These are phyloP conservation scores for Engraulis encrasicolus DNA, from an alignment of 2,113 vertebrate species.

Conservation along the genomic window DNA sequence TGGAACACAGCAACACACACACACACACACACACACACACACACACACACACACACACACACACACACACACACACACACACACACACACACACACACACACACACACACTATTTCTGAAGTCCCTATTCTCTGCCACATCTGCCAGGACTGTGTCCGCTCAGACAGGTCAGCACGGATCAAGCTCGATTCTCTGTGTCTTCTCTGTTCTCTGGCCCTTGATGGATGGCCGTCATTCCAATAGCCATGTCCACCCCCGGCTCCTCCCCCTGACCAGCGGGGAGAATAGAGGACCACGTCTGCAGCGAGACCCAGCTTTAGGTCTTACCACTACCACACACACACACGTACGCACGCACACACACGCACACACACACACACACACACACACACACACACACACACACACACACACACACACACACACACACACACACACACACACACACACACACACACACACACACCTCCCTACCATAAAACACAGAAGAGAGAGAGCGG, in stretches of 20 bases:
- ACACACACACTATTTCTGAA: background rate
- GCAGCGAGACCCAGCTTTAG: conserved; percentile 52
- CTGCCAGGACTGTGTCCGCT: conserved; percentile 76
- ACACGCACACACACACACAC: too few species aligned
- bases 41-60: background rate
- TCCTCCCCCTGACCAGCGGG: conserved; percentile 46
- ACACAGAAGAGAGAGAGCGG: conserved; percentile 27
- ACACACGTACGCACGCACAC: too few species aligned
- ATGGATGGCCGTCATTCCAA: conserved; percentile 84
- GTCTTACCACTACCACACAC: too few species aligned
- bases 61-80: background rate
- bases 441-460: too few species aligned
- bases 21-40: conserved; percentile 7
- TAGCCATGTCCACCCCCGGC: conserved; percentile 73
- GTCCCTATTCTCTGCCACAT: conserved; percentile 75
- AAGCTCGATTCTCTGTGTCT: conserved; percentile 64
- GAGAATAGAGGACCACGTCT: conserved; percentile 74
- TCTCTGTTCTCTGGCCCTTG: conserved; percentile 74
- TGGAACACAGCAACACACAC: background rate
- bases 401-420: too few species aligned
- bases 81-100: background rate
- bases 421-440: too few species aligned
- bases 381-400: too few species aligned
- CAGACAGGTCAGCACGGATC: conserved; percentile 74
- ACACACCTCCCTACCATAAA: conserved; percentile 52